Conservation (phyloP, 2,797 vertebrate genomes). For the Australoheros facetus region DNA sequence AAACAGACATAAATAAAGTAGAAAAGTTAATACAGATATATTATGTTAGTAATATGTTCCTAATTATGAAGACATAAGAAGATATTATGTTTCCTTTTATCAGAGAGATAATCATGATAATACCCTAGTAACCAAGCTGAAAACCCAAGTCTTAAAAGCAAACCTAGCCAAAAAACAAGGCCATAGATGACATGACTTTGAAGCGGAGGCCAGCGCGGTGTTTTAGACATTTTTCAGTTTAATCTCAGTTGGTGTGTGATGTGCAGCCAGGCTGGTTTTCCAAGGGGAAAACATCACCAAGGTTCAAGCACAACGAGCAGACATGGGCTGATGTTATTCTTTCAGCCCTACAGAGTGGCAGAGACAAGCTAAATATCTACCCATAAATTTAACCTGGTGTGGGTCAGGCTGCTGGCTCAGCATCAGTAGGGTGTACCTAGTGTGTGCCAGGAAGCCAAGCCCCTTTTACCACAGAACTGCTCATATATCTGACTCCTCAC, state of each 20-base stretch:
- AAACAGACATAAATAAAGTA: conserved; percentile 31
- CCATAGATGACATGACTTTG: conserved; percentile 45
- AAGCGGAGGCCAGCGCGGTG: conserved; percentile 50
- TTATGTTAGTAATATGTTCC: not conserved
- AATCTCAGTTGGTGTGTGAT: conserved; percentile 59
- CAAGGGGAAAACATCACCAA: conserved; percentile 57
- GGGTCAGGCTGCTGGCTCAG: conserved; percentile 55
- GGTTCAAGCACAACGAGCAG: conserved; percentile 18
- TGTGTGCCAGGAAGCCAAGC: conserved; percentile 60
- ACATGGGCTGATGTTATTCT: conserved; percentile 64
- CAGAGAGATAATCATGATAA: not conserved
- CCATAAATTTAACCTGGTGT: conserved; percentile 69
- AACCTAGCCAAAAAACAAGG: conserved; percentile 40
- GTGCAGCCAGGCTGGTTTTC: conserved; percentile 59
- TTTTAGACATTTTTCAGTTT: conserved; percentile 66
- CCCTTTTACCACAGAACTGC: conserved; percentile 60
- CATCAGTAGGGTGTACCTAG: conserved; percentile 58
- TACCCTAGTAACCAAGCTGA: conserved; percentile 3
- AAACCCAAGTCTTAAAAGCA: conserved; percentile 13
- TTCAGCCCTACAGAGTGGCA: conserved; percentile 66
- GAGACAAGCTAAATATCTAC: conserved; percentile 68
- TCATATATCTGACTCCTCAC: conserved; percentile 61
- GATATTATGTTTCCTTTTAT: conserved; percentile 11
- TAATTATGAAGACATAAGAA: not conserved
- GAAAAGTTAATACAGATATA: not conserved